Conservation (phyloP, 2,797 vertebrate genomes). For the Ceyx erithaca region DNA sequence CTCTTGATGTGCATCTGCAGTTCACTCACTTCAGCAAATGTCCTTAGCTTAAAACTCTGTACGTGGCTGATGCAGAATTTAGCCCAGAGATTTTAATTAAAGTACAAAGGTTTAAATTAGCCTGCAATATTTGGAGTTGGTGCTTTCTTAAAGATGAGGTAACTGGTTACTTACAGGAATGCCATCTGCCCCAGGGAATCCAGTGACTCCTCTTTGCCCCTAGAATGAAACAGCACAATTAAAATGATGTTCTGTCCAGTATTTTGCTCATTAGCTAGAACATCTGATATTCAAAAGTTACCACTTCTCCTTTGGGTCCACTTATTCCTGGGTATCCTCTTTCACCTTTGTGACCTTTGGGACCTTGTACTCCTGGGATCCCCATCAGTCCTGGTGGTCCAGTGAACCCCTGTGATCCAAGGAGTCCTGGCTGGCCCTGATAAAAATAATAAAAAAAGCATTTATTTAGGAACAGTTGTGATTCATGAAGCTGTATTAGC, state of each 20-base stretch:
- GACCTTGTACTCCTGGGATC: conserved; percentile 87
- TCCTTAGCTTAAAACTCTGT: not conserved
- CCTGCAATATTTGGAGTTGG: not conserved
- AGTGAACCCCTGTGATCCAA: conserved; percentile 85
- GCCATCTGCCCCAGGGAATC: conserved; percentile 90
- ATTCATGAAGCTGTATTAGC: not conserved
- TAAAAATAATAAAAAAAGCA: conserved; percentile 26
- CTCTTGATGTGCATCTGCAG: not conserved
- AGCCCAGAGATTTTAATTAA: conserved; percentile 28
- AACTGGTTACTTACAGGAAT: conserved; percentile 88
- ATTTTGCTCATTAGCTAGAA: conserved; percentile 3
- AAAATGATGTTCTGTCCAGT: not conserved
- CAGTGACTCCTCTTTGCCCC: conserved; percentile 92
- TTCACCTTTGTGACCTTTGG: conserved; percentile 91
- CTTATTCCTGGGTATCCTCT: conserved; percentile 81
- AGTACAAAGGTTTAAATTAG: conserved; percentile 7
- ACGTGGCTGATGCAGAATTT: not conserved
- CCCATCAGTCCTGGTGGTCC: conserved; percentile 89
- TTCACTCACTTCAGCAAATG: not conserved
- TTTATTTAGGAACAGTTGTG: conserved; percentile 6
- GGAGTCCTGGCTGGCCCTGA: conserved; percentile 89
- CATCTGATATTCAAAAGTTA: conserved; percentile 64
- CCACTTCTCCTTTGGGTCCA: conserved; percentile 91
- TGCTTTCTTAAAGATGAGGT: conserved; percentile 10
- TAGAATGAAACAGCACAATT: conserved; percentile 65